phyloP scores from a whole-genome alignment of 2,797 vertebrate genomes.

The Cossypha niveicapilla region DNA sequence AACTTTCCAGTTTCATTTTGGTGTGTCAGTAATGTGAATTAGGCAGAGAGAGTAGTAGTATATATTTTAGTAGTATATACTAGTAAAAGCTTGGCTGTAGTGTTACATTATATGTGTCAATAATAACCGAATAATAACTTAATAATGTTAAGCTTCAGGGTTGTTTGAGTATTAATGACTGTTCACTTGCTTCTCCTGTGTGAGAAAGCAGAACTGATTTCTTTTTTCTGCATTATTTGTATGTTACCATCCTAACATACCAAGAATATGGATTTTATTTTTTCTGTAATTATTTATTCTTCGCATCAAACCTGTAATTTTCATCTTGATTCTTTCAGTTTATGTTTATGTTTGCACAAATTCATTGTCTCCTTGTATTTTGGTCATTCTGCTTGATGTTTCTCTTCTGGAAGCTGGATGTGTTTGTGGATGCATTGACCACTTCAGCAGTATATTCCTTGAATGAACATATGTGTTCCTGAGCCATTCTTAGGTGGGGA shows the following conservation, averaged over 20 bases:
- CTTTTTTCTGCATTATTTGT: neutral
- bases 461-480: accelerated
- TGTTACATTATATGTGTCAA: neutral
- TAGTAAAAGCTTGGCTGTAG: neutral
- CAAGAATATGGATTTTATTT: neutral
- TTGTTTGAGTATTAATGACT: neutral
- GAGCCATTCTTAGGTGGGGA: neutral
- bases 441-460: neutral
- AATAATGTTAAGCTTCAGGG: neutral
- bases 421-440: neutral
- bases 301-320: neutral
- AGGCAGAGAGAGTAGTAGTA: neutral
- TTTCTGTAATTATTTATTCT: neutral
- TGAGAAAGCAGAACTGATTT: neutral
- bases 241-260: neutral
- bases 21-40: neutral
- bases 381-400: neutral
- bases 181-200: neutral
- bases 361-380: neutral
- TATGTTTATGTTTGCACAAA: accelerated
- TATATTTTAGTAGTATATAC: neutral
- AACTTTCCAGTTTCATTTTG: neutral
- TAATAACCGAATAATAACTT: neutral
- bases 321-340: neutral
- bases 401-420: neutral